Evolutionary conservation across 2,113 vertebrate species (phyloP).

Genomic region (Eurystomus gularis): DNA sequence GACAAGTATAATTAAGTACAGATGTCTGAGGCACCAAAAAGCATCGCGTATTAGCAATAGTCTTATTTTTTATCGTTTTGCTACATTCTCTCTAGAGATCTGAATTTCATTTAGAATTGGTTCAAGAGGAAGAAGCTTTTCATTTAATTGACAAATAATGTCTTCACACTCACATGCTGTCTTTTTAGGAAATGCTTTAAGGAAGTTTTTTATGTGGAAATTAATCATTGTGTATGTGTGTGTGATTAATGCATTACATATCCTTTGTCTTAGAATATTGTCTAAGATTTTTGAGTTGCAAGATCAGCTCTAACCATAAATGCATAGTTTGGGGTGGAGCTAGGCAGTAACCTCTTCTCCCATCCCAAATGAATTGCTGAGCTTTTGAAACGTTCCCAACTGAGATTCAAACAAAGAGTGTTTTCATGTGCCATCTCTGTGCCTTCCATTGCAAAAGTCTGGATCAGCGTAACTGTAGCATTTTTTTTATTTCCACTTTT

Average conservation of each 20-base stretch:
- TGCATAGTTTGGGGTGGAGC: background rate
- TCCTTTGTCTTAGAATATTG: background rate
- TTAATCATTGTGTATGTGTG: background rate
- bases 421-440: background rate
- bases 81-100: background rate
- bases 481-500: background rate
- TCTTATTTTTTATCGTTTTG: background rate
- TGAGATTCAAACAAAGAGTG: background rate
- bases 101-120: background rate
- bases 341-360: background rate
- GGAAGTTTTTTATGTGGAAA: background rate
- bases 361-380: background rate
- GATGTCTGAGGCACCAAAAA: constrained; percentile 11
- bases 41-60: background rate
- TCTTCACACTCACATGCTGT: background rate
- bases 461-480: background rate
- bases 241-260: background rate
- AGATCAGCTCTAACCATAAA: background rate
- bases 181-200: background rate
- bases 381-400: background rate
- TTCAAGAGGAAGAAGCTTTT: background rate
- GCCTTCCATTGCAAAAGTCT: background rate
- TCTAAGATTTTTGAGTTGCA: background rate
- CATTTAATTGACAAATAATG: background rate
- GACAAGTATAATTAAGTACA: constrained; percentile 7